Evolutionary conservation across 2,113 vertebrate species (phyloP).

Genomic region (Xenopus laevis): DNA sequence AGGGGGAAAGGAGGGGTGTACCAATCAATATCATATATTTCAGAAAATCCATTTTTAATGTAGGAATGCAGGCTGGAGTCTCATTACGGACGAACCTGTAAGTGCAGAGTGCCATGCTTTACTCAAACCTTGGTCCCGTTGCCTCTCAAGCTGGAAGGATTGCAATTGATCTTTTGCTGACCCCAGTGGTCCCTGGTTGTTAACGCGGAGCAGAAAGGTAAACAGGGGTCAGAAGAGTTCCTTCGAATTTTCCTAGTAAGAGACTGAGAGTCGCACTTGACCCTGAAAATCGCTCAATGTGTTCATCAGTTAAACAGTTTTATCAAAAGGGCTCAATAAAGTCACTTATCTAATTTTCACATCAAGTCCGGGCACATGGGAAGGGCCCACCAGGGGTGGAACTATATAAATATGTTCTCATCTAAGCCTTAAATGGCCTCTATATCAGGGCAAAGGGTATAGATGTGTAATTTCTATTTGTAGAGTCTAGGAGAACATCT

Average conservation of each 20-base stretch:
- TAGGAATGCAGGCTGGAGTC: constrained; percentile 23
- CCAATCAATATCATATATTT: constrained; percentile 34
- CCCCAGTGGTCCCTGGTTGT: neutral
- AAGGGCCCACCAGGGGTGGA: no score
- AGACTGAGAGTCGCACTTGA: neutral
- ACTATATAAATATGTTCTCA: no score
- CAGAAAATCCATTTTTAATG: constrained; percentile 40
- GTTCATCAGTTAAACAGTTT: constrained; percentile 1
- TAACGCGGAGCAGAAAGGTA: neutral
- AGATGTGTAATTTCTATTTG: no score
- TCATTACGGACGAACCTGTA: constrained; percentile 31
- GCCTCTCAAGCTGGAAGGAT: constrained; percentile 6
- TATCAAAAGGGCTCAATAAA: neutral
- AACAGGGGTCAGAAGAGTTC: constrained; percentile 16
- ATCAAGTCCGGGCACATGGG: neutral
- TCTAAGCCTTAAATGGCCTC: no score
- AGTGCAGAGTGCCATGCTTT: constrained; percentile 1
- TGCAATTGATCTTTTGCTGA: constrained; percentile 19
- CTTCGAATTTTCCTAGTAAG: neutral
- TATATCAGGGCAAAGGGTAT: no score
- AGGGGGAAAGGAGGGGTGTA: constrained; percentile 3
- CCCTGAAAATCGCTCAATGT: neutral
- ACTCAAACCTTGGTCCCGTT: neutral
- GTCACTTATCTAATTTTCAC: neutral
- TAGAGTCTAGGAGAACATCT: no score